Conservation (phyloP, 2,888 invertebrate species). For the Mycalesis mineus region DNA sequence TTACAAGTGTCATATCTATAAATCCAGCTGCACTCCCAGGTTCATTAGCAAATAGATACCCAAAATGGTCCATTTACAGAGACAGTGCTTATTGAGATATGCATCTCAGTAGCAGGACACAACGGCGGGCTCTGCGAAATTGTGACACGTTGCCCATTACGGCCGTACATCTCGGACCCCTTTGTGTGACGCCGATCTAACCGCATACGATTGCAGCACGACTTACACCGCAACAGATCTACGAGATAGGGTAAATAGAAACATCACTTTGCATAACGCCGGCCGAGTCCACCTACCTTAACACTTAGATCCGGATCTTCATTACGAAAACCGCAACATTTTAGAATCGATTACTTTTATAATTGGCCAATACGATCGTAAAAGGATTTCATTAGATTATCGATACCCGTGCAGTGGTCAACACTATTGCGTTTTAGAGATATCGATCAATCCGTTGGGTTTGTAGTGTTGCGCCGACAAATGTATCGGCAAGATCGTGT, state of each 20-base stretch:
- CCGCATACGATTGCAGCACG: slow-evolving; percentile 63
- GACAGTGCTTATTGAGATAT: slow-evolving; percentile 66
- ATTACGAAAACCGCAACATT: slow-evolving; percentile 22
- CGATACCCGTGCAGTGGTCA: slow-evolving; percentile 57
- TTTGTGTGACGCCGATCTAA: slow-evolving; percentile 69
- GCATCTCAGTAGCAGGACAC: slow-evolving; percentile 61
- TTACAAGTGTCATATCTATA: slow-evolving; percentile 63
- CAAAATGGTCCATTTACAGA: slow-evolving; percentile 74
- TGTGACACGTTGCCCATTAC: slow-evolving; percentile 72
- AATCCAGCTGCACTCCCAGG: slow-evolving; percentile 58
- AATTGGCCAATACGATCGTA: slow-evolving; percentile 42
- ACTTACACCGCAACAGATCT: slow-evolving; percentile 69
- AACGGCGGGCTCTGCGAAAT: slow-evolving; percentile 52
- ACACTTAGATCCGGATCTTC: slow-evolving; percentile 28
- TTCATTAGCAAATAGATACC: slow-evolving; percentile 77
- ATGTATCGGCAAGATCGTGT: slow-evolving; percentile 74
- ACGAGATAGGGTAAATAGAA: slow-evolving; percentile 73
- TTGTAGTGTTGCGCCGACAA: slow-evolving; percentile 67
- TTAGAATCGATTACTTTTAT: slow-evolving; percentile 31
- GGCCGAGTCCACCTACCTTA: slow-evolving; percentile 52
- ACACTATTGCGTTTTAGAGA: slow-evolving; percentile 53
- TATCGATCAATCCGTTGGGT: slow-evolving; percentile 54
- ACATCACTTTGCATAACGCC: slow-evolving; percentile 70
- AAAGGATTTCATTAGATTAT: slow-evolving; percentile 63
- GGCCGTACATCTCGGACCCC: slow-evolving; percentile 69